A percentile compares a stretch with the other conserved stretches of the same genome.
These are phyloP conservation scores for Nesogale talazaci DNA, from an alignment of 2,113 vertebrate species.

Conservation along the genomic window DNA sequence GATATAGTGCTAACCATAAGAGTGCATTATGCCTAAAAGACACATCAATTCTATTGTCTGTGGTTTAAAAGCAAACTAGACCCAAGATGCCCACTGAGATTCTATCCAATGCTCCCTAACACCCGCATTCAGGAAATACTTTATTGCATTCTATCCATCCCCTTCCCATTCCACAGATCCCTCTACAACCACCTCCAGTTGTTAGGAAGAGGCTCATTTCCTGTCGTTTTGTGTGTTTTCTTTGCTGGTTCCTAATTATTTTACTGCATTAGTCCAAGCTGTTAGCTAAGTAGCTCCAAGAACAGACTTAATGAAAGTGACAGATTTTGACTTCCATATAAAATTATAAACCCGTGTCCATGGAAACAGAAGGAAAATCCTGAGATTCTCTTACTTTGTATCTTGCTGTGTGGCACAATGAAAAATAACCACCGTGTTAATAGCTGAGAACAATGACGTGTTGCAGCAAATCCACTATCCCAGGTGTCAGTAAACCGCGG, in stretches of 20 bases:
- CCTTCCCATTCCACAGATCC: background rate
- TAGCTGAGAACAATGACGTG: constrained; percentile 80
- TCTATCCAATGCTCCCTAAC: constrained; percentile 11
- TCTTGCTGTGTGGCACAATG: constrained; percentile 53
- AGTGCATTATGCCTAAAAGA: constrained; percentile 58
- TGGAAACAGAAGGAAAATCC: constrained; percentile 87
- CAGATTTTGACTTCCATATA: constrained; percentile 82
- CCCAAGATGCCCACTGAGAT: background rate
- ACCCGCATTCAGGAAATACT: constrained; percentile 56
- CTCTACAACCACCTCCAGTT: constrained; percentile 26
- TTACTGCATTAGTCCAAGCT: constrained; percentile 80
- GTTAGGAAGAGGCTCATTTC: constrained; percentile 70
- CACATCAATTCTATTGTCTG: constrained; percentile 58
- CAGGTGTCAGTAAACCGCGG: constrained; percentile 69
- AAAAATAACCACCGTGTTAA: constrained; percentile 79
- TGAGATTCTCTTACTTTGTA: constrained; percentile 79
- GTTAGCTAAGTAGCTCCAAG: constrained; percentile 78
- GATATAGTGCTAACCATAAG: background rate
- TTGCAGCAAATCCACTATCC: constrained; percentile 70
- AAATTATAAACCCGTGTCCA: constrained; percentile 87
- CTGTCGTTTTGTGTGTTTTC: constrained; percentile 68
- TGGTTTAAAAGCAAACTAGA: constrained; percentile 57
- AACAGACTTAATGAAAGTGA: constrained; percentile 84
- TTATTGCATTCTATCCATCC: constrained; percentile 62
- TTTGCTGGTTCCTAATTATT: constrained; percentile 78